Percentiles rank a stretch among this genome's conserved stretches.
Conservation (phyloP, 1,140 invertebrate genomes). For the Anadara kagoshimensis region DNA sequence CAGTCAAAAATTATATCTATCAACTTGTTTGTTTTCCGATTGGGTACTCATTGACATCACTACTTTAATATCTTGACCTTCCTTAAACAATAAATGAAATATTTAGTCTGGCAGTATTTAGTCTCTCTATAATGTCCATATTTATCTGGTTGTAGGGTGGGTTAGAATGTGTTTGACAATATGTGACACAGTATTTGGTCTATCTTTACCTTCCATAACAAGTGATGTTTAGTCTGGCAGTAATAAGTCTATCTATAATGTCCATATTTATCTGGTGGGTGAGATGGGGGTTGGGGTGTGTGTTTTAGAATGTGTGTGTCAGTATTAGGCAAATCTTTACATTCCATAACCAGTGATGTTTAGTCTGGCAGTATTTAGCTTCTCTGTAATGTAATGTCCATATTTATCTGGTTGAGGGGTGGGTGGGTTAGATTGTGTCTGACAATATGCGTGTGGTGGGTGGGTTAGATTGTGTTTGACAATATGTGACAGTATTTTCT, state of each 20-base stretch:
- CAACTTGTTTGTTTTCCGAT: too few relatives aligned
- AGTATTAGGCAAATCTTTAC: too few relatives aligned
- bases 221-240: constrained; percentile 84
- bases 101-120: constrained; percentile 92
- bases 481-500: too few relatives aligned
- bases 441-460: too few relatives aligned
- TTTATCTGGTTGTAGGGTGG: constrained; percentile 93
- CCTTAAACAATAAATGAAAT: constrained; percentile 2
- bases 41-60: too few relatives aligned
- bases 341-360: constrained; percentile 99
- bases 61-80: not conserved
- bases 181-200: too few relatives aligned
- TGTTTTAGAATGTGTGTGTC: too few relatives aligned
- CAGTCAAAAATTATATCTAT: too few relatives aligned
- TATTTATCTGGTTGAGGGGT: constrained; percentile 96
- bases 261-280: constrained; percentile 95
- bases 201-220: not conserved
- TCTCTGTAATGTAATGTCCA: constrained; percentile 97
- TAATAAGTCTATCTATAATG: constrained; percentile 98
- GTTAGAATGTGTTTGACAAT: too few relatives aligned
- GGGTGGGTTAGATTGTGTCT: too few relatives aligned
- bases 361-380: constrained; percentile 97
- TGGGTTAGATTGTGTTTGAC: too few relatives aligned
- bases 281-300: too few relatives aligned
- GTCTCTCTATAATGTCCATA: constrained; percentile 98